Evolutionary conservation across 2,113 vertebrate genomes (phyloP).

Genomic region (Rynchops niger): DNA sequence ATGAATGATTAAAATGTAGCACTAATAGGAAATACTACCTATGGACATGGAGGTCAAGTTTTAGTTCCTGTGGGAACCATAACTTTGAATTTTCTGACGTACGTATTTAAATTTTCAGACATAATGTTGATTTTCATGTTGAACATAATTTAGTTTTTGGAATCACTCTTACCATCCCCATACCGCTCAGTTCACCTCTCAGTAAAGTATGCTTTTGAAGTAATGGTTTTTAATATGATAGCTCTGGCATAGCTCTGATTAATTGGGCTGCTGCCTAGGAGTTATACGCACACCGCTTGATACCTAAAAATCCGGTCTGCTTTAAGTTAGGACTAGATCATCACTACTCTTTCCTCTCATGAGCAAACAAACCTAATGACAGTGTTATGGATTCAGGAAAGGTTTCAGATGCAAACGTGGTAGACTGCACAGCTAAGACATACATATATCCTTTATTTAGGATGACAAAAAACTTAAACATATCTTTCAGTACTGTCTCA

Average conservation of each 20-base stretch:
- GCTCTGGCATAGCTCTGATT: conserved; percentile 6
- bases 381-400: conserved; percentile 48
- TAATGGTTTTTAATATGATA: not conserved
- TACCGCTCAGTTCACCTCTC: not conserved
- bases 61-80: not conserved
- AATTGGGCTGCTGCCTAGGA: not conserved
- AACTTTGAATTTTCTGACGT: conserved; percentile 6
- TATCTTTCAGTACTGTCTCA: conserved; percentile 75
- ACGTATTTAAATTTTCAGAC: conserved; percentile 43
- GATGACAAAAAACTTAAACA: conserved; percentile 78
- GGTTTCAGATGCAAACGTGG: conserved; percentile 64
- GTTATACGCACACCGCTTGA: not conserved
- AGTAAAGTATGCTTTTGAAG: conserved; percentile 21
- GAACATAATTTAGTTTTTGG: conserved; percentile 22
- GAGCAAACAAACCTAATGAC: conserved; percentile 55
- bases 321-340: conserved; percentile 25
- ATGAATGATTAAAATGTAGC: conserved; percentile 21
- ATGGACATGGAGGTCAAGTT: conserved; percentile 14
- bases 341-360: not conserved
- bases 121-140: conserved; percentile 31
- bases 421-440: conserved; percentile 43
- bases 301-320: conserved; percentile 11
- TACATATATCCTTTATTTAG: conserved; percentile 76
- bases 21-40: conserved; percentile 25
- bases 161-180: not conserved